Base-by-base conservation (phyloP, 2,888 invertebrate genomes). In the Callosobruchus maculatus region DNA sequence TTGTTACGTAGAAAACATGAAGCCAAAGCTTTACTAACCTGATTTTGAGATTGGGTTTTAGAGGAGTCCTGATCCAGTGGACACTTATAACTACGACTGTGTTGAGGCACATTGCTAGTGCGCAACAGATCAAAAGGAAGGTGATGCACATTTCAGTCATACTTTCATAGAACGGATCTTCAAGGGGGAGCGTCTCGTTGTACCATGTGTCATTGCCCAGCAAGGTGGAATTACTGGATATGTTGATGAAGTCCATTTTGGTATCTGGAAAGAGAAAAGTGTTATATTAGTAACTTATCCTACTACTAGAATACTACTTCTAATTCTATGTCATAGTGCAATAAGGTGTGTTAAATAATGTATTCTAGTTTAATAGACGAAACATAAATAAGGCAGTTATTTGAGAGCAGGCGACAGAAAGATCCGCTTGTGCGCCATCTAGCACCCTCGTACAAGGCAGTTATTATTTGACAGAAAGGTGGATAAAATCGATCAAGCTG, bases 1-100 rank as follows among this genome's bases (percentile, higher is more conserved):
- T n/a, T n/a, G n/a, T n/a, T n/a, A n/a, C n/a, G n/a, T n/a, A n/a
- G n/a, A n/a, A n/a, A n/a, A n/a, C n/a, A n/a, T n/a, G n/a, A 26
- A 26, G 26, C 49, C 18, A 13, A 49, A 49, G 13, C 4, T 49
- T 73, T 49, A 49, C 49, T 49, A 18, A 49, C 49, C 49, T 49
- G 68, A 91, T 89, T 79, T 89, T 88, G n/a, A 91, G 82, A 0
- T 90, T 91, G 0, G 90, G 90, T 0, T 90, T 88, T 78, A 91
- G 83, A 0, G 90, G 89, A 71, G 89, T 86, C 68, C 89, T 85
- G 67, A 91, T 89, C 90, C 91, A 91, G 70, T 88, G 85, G 0
- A 89, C 88, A 76, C 90, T 88, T 21, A 88, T 80, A 22, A 91
- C 86, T 7, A 91, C 89, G 67, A 89, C 83, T 0, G 89, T 84